Evolutionary conservation across 2,797 vertebrate genomes (phyloP), one percentile per base, ranked within the genome.

Genomic region (Discoglossus pictus): DNA sequence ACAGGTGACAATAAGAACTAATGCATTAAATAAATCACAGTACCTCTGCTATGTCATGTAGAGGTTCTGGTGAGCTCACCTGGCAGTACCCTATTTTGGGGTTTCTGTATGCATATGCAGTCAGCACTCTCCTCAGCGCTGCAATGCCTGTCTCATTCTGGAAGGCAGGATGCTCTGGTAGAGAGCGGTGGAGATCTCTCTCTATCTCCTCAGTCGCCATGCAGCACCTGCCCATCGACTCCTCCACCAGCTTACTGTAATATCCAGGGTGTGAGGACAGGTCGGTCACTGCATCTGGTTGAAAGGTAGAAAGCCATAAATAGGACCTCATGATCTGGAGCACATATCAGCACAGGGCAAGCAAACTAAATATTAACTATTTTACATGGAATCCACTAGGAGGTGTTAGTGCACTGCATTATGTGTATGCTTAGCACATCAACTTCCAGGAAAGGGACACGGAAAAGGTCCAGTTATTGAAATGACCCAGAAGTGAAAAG

Each of bases 31-130:
- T n/a, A n/a, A n/a, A n/a, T n/a, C n/a, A n/a, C n/a, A n/a, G n/a
- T n/a, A n/a, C n/a, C n/a, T n/a, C n/a, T n/a, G n/a, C n/a, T n/a
- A n/a, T n/a, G n/a, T n/a, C n/a, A 34, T 16, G 34, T 13, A 36
- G 24, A n/a, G 1, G 3, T 0, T 0, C 24, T 3, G 3, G 24
- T 1, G 10, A 1, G n/a, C 4, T 75, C 73, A 96, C 95, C 94
- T 99, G 97, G 76, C 97, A 99, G 88, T 99, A 99, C 39, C 97
- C 97, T 11, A 99, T 99, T 79, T 86, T 92, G 18, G 97, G 96
- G 86, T 99, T 99, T 73, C 93, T 92, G 78, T 93, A 87, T 0
- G 97, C 97, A 0, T 99, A 99, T 0, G 97, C 94, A 0, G 94
- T 98, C 72, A 99, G 92, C 40, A 99, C 95, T 2, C 97, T 88